phyloP scores from a whole-genome alignment of 2,888 invertebrate species.

The Hesperia comma region DNA sequence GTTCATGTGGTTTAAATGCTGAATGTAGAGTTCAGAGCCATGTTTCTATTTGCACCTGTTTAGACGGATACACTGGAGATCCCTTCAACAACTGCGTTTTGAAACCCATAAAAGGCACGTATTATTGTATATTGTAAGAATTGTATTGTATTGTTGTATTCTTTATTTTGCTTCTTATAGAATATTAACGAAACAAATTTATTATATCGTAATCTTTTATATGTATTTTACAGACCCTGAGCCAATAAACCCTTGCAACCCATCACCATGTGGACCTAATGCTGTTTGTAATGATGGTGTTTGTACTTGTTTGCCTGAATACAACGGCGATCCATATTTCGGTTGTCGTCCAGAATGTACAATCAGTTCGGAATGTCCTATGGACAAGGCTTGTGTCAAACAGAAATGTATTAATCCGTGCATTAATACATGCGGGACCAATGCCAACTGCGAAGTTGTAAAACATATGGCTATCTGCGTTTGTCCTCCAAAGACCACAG shows the following conservation, averaged over 20 bases:
- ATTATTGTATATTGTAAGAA: not conserved
- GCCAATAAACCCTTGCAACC: slow-evolving; percentile 83
- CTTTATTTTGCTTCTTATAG: not conserved
- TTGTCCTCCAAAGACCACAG: slow-evolving; percentile 87
- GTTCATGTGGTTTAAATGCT: slow-evolving; percentile 89
- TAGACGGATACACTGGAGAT: slow-evolving; percentile 88
- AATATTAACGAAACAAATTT: not conserved
- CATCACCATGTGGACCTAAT: slow-evolving; percentile 87
- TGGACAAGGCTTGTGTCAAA: slow-evolving; percentile 87
- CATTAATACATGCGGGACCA: slow-evolving; percentile 89
- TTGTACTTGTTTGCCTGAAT: slow-evolving; percentile 85
- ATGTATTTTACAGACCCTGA: slow-evolving; percentile 57
- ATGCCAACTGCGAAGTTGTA: slow-evolving; percentile 88
- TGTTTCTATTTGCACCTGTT: slow-evolving; percentile 90
- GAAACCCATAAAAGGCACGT: slow-evolving; percentile 81
- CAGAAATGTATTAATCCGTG: slow-evolving; percentile 90
- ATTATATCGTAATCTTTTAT: slow-evolving; percentile 33
- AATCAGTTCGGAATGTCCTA: slow-evolving; percentile 88
- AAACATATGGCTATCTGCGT: slow-evolving; percentile 91
- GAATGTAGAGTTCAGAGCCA: slow-evolving; percentile 90
- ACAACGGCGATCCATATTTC: slow-evolving; percentile 87
- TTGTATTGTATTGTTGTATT: no score
- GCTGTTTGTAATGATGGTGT: slow-evolving; percentile 84
- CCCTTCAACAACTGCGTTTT: slow-evolving; percentile 88
- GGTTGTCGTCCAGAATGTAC: slow-evolving; percentile 90